phyloP scores from a whole-genome alignment of 2,113 vertebrate species.

The Erpornis zantholeuca region DNA sequence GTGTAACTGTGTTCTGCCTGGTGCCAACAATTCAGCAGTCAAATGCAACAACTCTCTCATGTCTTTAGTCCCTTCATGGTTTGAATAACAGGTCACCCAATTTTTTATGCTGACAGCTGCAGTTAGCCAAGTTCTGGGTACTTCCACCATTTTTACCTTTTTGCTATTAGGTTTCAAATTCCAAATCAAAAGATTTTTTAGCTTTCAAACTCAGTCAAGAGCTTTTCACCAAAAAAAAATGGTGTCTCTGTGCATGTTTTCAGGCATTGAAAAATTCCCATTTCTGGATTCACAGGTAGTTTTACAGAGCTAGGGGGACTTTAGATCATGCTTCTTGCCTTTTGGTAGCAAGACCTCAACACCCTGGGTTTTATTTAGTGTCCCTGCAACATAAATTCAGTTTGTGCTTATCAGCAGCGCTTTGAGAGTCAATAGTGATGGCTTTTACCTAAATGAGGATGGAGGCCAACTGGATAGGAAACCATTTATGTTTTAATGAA shows the following conservation, averaged over 20 bases:
- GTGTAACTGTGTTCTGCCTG: background rate
- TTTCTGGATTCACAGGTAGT: background rate
- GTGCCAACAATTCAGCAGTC: background rate
- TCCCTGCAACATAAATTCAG: background rate
- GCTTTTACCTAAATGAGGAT: background rate
- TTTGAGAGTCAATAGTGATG: background rate
- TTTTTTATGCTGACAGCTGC: background rate
- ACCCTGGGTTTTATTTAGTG: background rate
- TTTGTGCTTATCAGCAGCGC: background rate
- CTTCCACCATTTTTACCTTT: background rate
- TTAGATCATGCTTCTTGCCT: background rate
- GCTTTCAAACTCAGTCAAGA: background rate
- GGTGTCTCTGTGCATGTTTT: background rate
- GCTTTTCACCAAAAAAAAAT: background rate
- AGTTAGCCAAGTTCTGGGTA: background rate
- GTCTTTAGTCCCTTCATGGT: background rate
- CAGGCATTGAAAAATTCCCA: background rate
- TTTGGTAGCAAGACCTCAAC: background rate
- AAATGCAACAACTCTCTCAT: background rate
- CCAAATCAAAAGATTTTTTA: too few species aligned
- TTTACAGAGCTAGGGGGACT: background rate
- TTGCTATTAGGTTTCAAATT: too few species aligned
- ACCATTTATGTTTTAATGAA: background rate
- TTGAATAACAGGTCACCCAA: background rate
- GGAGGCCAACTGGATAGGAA: background rate